phyloP scores from a whole-genome alignment of 2,113 vertebrate species.

The Trematocara macrostoma region DNA sequence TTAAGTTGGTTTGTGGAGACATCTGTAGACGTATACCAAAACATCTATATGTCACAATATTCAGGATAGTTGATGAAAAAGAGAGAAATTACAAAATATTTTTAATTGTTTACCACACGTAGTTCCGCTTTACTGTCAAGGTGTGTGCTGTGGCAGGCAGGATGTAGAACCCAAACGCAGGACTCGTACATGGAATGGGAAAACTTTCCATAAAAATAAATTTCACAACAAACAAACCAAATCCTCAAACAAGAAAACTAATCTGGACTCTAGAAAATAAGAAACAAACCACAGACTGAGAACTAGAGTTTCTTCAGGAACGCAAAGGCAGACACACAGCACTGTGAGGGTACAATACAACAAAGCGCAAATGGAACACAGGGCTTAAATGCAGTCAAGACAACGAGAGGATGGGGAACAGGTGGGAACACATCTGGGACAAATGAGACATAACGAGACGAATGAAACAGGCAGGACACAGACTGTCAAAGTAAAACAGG shows the following conservation, averaged over 20 bases:
- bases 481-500: not conserved
- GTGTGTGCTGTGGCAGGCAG: not conserved
- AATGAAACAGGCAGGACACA: not conserved
- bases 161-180: not conserved
- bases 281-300: fast-evolving
- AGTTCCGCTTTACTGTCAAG: not conserved
- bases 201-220: not conserved
- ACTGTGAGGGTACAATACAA: fast-evolving
- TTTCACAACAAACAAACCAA: not conserved
- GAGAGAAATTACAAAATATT: not conserved
- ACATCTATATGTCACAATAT: not conserved
- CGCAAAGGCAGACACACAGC: not conserved
- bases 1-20: not conserved
- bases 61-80: not conserved
- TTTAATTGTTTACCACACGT: not conserved
- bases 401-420: not conserved
- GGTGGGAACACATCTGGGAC: not conserved
- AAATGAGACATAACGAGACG: not conserved
- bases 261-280: not conserved
- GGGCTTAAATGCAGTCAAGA: not conserved
- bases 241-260: not conserved
- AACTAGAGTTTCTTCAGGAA: not conserved
- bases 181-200: fast-evolving
- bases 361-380: fast-evolving
- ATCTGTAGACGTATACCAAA: fast-evolving